Base-by-base conservation (phyloP, 1,140 invertebrate species). In the Drosophila auraria region DNA sequence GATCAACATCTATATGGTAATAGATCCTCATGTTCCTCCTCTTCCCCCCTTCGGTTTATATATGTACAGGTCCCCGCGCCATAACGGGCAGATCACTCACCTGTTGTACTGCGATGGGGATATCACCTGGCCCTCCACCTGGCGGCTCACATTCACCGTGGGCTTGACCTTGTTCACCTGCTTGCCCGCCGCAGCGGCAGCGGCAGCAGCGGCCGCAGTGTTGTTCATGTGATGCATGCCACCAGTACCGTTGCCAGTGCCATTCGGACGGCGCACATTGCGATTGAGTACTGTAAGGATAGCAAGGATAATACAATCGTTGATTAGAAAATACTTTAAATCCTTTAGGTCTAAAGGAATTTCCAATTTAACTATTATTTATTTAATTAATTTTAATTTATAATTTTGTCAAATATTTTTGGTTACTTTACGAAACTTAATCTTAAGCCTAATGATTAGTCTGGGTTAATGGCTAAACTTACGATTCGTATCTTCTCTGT, bases 111-210 rank as follows among this genome's bases (percentile, higher is more conserved):
- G 91, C 27, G 92, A 93, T 36, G 94, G 94, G 58, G 94, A 94
- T 70, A 94, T 93, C 44, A 93, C 83, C 57, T 93, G 89, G 71
- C 93, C 96, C 78, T 97, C 94, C 94, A 94, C 96, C 94, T 90
- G 86, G 14, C 84, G 69, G 63, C 86, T 87, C 44, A 89, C 82
- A 90, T 96, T 97, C 56, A 97, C 96, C 86, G 96, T 97, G 38
- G 96, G 96, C 93, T 97, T 97, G 82, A 97, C 96, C 93, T 97
- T 97, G 94, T 97, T 97, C 84, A 97, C 96, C 93, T 97, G 97
- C 92, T 97, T 96, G 66, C 94, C 95, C 62, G 94, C 95, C n/a
- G 95, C 80, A 12, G 95, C 87, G 23, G 86, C 78, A n/a, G 86
- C 81, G 5, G 95, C 86, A 7, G 84, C 82, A 11, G 84, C 81